These are phyloP conservation scores for Latrodectus hesperus DNA, from an alignment of 2,888 invertebrate genomes.

Conservation along the genomic window DNA sequence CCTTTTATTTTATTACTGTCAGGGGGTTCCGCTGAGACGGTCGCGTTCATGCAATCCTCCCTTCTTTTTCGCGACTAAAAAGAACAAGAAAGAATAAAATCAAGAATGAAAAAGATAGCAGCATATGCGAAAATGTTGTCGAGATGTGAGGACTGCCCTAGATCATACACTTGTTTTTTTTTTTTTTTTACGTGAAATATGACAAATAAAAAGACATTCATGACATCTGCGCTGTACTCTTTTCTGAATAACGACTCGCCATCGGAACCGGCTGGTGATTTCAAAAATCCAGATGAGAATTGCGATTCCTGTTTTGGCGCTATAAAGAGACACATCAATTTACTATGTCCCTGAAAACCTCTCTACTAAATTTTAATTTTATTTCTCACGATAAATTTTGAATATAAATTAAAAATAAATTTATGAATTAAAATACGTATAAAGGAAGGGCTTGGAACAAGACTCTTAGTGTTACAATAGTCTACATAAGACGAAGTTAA, in stretches of 20 bases:
- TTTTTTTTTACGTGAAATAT: conserved; percentile 4
- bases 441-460: no score
- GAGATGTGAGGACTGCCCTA: not conserved
- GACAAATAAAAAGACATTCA: conserved; percentile 1
- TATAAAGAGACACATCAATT: no score
- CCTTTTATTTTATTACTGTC: conserved; percentile 41
- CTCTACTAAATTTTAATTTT: no score
- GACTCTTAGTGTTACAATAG: no score
- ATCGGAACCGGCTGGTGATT: not conserved
- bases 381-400: no score
- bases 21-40: not conserved
- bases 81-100: not conserved
- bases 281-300: no score
- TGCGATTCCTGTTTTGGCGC: no score
- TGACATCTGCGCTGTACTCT: conserved; percentile 14
- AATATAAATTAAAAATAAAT: no score
- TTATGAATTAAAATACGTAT: no score
- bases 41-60: not conserved
- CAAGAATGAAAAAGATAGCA: not conserved
- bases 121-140: not conserved
- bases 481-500: no score
- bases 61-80: not conserved
- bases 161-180: not conserved
- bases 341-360: no score
- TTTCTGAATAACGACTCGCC: conserved; percentile 31